Base-by-base conservation (phyloP, 2,113 vertebrate species). In the Nothobranchius kuhntae region DNA sequence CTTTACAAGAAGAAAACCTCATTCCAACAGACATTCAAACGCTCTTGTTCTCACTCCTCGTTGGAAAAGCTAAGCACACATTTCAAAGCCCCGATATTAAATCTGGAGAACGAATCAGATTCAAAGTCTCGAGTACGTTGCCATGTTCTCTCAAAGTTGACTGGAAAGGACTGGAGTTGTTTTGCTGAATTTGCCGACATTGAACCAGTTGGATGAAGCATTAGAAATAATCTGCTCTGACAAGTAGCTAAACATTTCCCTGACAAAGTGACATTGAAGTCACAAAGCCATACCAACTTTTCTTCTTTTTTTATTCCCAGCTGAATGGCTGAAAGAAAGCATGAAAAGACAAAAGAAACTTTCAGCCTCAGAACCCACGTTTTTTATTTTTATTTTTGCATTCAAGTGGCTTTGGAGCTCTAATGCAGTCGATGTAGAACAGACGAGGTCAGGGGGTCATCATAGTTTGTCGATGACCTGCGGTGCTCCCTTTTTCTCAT, bases 231-330 rank as follows among this genome's bases (percentile, higher is more conserved):
- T 85, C 65, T 72, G 74, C 36, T 12, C 61, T 71, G 72, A 85
- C 71, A 82, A 73, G 50, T 56, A 71, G 73, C 68, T 71, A 59
- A 84, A 81, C 75, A 72, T 15, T 75, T 80, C 47, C 48, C 53
- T 53, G 47, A 80, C 45, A 78, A 75, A 73, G 72, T 82, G 86
- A 86, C 82, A 87, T 62, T 87, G 76, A 81, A 82, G 78, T 73
- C 60, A 53, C 61, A 67, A 47, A 72, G 71, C 65, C 46, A 61
- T 38, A 38, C 48, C 70, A 62, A 73, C 54, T 70, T 79, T 67
- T 69, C 9, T 61, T 40, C 24, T 65, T 57, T 35, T 48, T 65
- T 17, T 4, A 17, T 2, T 36, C 51, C 60, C 36, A 30, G 21
- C 30, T 73, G 46, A 69, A 73, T 24, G 24, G 45, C 36, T 78